phyloP scores from a whole-genome alignment of 2,888 invertebrate genomes.

The Drosophila infuscata region DNA sequence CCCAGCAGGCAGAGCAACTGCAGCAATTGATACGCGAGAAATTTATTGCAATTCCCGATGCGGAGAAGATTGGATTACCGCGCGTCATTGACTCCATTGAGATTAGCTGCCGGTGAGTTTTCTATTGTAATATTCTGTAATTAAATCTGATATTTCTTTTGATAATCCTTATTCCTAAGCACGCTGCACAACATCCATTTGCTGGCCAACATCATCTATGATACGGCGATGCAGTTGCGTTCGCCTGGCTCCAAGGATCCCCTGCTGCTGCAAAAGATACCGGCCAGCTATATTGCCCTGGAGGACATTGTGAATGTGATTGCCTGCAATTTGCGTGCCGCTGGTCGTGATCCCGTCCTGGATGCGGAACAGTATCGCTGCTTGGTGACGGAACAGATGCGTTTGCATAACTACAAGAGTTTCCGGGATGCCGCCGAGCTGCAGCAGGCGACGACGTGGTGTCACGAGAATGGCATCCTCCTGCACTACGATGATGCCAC shows the following conservation, averaged over 20 bases:
- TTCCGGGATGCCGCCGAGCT: constrained; percentile 94
- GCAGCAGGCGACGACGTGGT: constrained; percentile 97
- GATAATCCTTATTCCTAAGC: constrained; percentile 84
- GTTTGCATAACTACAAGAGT: constrained; percentile 84
- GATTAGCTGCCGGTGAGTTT: constrained; percentile 88
- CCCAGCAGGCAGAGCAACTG: constrained; percentile 88
- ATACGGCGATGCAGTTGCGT: constrained; percentile 95
- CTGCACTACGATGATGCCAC: constrained; percentile 98
- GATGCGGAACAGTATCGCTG: constrained; percentile 91
- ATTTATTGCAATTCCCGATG: constrained; percentile 97
- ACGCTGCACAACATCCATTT: constrained; percentile 95
- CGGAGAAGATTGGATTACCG: constrained; percentile 97
- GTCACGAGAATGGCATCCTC: constrained; percentile 98
- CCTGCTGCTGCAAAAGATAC: constrained; percentile 96
- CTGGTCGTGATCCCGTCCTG: constrained; percentile 92
- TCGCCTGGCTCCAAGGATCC: constrained; percentile 96
- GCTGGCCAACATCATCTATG: constrained; percentile 96
- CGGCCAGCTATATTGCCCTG: constrained; percentile 96
- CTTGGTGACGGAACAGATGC: constrained; percentile 84
- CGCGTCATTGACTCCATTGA: constrained; percentile 96
- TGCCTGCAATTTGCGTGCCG: constrained; percentile 90
- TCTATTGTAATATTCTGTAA: neutral
- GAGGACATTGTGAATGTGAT: constrained; percentile 96
- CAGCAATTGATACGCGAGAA: constrained; percentile 94
- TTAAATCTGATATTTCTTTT: neutral